Evolutionary conservation across 2,113 vertebrate species (phyloP).

Genomic region (Abramis brama): DNA sequence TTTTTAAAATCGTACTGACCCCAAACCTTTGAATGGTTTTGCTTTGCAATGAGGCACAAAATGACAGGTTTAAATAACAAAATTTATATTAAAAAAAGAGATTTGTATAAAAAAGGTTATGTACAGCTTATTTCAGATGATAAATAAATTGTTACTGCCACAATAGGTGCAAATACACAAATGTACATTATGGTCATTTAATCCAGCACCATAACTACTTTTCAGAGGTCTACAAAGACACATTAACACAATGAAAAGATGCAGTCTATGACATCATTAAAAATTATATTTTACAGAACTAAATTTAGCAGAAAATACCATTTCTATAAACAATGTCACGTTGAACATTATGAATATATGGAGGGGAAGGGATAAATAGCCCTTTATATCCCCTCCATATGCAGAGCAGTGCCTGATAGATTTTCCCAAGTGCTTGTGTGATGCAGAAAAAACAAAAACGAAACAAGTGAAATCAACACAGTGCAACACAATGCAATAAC

Average conservation of each 20-base stretch:
- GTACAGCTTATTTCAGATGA: conserved; percentile 40
- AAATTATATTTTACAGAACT: background rate
- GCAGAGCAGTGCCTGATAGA: conserved; percentile 23
- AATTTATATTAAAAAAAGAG: conserved; percentile 16
- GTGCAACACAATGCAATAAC: background rate
- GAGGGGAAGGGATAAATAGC: background rate
- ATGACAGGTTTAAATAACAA: conserved; percentile 9
- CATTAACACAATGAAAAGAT: background rate
- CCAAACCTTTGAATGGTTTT: background rate
- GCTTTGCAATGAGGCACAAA: conserved; percentile 19
- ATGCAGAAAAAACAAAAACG: background rate
- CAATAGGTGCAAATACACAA: background rate
- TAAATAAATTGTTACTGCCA: conserved; percentile 32
- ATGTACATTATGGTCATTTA: conserved; percentile 25
- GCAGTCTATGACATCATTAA: background rate
- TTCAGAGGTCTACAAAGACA: background rate
- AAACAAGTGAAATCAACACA: conserved; percentile 14
- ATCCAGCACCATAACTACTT: conserved; percentile 9
- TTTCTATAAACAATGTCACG: conserved; percentile 1
- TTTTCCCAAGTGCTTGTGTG: conserved; percentile 52
- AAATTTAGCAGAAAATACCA: background rate
- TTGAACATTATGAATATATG: background rate
- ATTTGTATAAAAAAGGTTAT: conserved; percentile 40
- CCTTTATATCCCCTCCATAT: background rate
- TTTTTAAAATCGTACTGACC: background rate